Evolutionary conservation across 2,888 invertebrate genomes (phyloP).

Genomic region (Axea sp.): DNA sequence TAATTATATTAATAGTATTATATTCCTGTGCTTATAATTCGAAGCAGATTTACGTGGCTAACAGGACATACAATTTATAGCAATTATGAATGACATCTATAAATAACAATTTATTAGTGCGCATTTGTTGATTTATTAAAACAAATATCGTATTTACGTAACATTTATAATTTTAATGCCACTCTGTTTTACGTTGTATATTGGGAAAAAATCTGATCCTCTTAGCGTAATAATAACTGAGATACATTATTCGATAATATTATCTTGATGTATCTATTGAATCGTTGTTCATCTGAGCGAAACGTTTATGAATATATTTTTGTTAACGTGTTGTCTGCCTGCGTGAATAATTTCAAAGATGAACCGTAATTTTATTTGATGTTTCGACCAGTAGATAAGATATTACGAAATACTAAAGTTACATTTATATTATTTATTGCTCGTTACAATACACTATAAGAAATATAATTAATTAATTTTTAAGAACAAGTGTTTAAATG

Average conservation of each 20-base stretch:
- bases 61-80: constrained; percentile 6
- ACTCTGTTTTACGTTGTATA: too few species aligned
- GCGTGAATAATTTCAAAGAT: not conserved
- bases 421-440: too few species aligned
- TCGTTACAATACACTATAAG: too few species aligned
- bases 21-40: constrained; percentile 26
- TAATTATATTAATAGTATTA: constrained; percentile 26
- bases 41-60: constrained; percentile 13
- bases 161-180: constrained; percentile 16
- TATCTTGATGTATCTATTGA: constrained; percentile 10
- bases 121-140: constrained; percentile 11
- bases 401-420: too few species aligned
- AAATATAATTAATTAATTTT: too few species aligned
- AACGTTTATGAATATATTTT: constrained; percentile 18
- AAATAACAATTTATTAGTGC: constrained; percentile 24
- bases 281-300: constrained; percentile 10
- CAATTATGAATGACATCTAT: constrained; percentile 33
- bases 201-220: too few species aligned
- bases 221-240: constrained; percentile 14
- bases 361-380: too few species aligned
- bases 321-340: constrained; percentile 11
- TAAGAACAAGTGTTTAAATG: too few species aligned
- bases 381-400: too few species aligned
- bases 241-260: constrained; percentile 15
- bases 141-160: constrained; percentile 9